phyloP scores from a whole-genome alignment of 2,888 invertebrate genomes.

The Lasioglossum marginatum region DNA sequence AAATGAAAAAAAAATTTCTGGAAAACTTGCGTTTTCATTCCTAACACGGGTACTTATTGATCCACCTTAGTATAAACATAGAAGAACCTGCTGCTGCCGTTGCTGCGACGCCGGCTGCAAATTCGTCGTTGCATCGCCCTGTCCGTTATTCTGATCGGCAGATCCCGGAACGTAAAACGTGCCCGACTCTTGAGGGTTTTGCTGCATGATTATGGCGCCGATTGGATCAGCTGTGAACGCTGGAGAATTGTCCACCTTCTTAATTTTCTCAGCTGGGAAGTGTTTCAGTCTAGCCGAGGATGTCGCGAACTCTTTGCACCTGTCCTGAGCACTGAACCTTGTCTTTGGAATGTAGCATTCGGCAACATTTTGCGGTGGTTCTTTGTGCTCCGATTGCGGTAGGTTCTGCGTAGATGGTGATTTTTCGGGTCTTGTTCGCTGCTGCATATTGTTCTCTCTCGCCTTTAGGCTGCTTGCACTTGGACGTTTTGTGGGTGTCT shows the following conservation, averaged over 20 bases:
- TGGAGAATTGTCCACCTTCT: conserved; percentile 59
- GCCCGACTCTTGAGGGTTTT: conserved; percentile 40
- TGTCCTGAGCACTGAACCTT: conserved; percentile 65
- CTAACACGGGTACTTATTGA: too few species aligned
- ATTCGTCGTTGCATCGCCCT: conserved; percentile 36
- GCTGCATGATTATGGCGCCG: conserved; percentile 57
- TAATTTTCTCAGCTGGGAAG: conserved; percentile 77
- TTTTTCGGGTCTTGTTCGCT: conserved; percentile 24
- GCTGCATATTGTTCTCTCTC: neutral
- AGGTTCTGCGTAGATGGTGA: conserved; percentile 35
- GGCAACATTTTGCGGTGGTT: conserved; percentile 17
- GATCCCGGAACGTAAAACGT: neutral
- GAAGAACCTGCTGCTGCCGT: conserved; percentile 40
- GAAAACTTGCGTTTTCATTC: too few species aligned
- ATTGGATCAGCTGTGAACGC: conserved; percentile 39
- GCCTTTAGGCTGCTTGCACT: conserved; percentile 54
- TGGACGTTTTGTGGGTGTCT: conserved; percentile 28
- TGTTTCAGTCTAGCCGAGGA: conserved; percentile 74
- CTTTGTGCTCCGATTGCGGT: neutral
- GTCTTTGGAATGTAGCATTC: conserved; percentile 64
- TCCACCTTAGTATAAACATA: too few species aligned
- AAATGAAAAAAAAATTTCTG: too few species aligned
- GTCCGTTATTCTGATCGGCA: conserved; percentile 33
- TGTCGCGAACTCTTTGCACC: conserved; percentile 44
- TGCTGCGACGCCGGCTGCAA: neutral